These are phyloP conservation scores for Telmatherina bonti DNA, from an alignment of 2,797 vertebrate genomes.

Conservation along the genomic window DNA sequence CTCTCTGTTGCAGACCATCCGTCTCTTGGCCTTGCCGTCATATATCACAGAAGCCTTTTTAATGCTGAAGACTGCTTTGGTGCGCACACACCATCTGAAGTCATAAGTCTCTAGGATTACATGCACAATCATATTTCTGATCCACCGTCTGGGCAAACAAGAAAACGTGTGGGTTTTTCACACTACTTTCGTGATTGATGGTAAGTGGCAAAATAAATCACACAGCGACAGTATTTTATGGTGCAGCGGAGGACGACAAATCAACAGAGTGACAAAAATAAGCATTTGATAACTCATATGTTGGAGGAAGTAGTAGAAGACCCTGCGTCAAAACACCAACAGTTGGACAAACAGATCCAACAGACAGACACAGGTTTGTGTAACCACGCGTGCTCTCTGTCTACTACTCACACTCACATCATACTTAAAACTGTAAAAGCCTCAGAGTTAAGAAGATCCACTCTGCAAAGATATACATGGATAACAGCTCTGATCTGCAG, in stretches of 20 bases:
- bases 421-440: background rate
- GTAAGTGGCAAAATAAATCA: slow-evolving; percentile 58
- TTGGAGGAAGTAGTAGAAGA: background rate
- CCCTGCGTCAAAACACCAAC: background rate
- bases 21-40: slow-evolving; percentile 25
- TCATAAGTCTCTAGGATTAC: slow-evolving; percentile 42
- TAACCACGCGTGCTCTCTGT: background rate
- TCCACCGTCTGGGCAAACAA: slow-evolving; percentile 14
- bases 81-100: slow-evolving; percentile 14
- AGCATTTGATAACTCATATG: slow-evolving; percentile 5
- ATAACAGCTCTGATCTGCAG: background rate
- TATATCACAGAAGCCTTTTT: slow-evolving; percentile 48
- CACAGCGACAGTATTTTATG: slow-evolving; percentile 34
- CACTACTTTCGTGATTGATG: slow-evolving; percentile 22
- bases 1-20: slow-evolving; percentile 4
- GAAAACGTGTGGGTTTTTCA: slow-evolving; percentile 38
- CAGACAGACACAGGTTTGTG: background rate
- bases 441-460: too few relatives aligned
- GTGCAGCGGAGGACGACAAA: background rate
- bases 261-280: slow-evolving; percentile 29
- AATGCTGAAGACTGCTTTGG: slow-evolving; percentile 16
- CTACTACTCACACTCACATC: background rate
- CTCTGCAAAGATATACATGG: background rate
- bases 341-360: slow-evolving; percentile 6
- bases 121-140: slow-evolving; percentile 42